Evolutionary conservation across 2,113 vertebrate genomes (phyloP), one percentile per base, ranked within the genome.

Genomic region (Maccullochella peelii): DNA sequence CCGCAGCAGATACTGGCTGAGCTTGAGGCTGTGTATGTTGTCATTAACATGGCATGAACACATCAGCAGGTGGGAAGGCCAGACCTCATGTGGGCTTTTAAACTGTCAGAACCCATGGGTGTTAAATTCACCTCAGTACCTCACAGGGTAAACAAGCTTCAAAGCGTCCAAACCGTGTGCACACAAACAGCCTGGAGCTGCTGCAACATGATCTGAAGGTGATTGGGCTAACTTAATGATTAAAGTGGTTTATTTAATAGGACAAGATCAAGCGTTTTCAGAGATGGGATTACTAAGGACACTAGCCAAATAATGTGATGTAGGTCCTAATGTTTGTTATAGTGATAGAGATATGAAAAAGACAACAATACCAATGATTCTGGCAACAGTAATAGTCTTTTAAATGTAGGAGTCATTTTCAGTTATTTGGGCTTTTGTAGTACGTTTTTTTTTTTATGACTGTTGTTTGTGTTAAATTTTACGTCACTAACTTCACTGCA

Each of bases 81-180:
- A 66, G 72, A 76, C 85, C 70, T 66, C 82, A 81, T 66, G 59
- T 65, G 40, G 79, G 83, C 79, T 85, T 88, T 90, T 90, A 91
- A 91, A 82, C 66, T 89, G 92, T 91, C 90, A 92, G 49, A 73
- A 47, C 83, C 85, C 77, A 40, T 4, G 20, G 77, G 80, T 70
- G 73, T 80, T 68, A 50, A 76, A 85, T 73, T 78, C 80, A 79
- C 86, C 77, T 81, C 54, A n/a, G 86, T 80, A 47, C 74, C 80
- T 82, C 66, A 65, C 58, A 82, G 77, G 54, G 88, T 89, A 89
- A 92, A 91, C 83, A 83, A 85, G 83, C 83, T 87, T 87, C 70
- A 86, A 77, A 87, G 74, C 86, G 23, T 5, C 58, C 68, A 61
- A 27, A 86, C 33, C 33, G 2, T 42, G 27, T 4, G 12, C 62